Conservation (phyloP, 2,113 vertebrate genomes). For the Cyanoderma ruficeps region DNA sequence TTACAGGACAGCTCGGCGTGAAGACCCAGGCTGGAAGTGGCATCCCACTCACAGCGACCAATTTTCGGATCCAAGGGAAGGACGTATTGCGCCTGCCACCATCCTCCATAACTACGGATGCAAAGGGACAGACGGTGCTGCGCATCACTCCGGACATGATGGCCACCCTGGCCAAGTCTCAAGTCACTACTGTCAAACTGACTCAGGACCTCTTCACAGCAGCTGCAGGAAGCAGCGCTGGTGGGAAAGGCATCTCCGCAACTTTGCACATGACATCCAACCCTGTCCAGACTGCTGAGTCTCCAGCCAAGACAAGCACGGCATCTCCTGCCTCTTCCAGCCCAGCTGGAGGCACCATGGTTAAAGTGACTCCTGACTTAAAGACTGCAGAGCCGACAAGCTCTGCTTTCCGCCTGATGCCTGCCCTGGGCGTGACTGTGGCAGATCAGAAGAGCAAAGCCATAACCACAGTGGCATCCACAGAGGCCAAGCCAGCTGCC, state of each 20-base stretch:
- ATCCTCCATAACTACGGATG: slow-evolving; percentile 94
- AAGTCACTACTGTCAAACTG: slow-evolving; percentile 93
- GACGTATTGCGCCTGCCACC: slow-evolving; percentile 92
- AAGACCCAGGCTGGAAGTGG: slow-evolving; percentile 81
- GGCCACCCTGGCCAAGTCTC: slow-evolving; percentile 95
- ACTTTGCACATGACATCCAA: slow-evolving; percentile 88
- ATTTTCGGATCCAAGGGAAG: slow-evolving; percentile 95
- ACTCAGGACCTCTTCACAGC: slow-evolving; percentile 91
- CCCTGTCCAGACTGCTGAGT: slow-evolving; percentile 76
- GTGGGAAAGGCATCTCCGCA: slow-evolving; percentile 90
- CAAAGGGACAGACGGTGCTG: slow-evolving; percentile 95
- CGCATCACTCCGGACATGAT: slow-evolving; percentile 99
- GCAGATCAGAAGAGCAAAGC: slow-evolving; percentile 89
- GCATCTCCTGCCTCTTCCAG: slow-evolving; percentile 67
- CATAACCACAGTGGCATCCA: slow-evolving; percentile 79
- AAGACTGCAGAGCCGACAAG: slow-evolving; percentile 81
- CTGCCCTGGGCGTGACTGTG: slow-evolving; percentile 87
- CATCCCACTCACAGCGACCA: slow-evolving; percentile 90
- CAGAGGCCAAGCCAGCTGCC: slow-evolving; percentile 85
- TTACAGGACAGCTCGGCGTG: slow-evolving; percentile 91
- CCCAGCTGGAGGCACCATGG: slow-evolving; percentile 78
- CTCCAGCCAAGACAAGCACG: slow-evolving; percentile 70
- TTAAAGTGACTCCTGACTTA: slow-evolving; percentile 86
- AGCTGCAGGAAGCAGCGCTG: slow-evolving; percentile 55
- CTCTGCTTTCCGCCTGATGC: slow-evolving; percentile 91